Evolutionary conservation across 2,797 vertebrate genomes (phyloP), one percentile per base, ranked within the genome.

Genomic region (Dermochelys coriacea): DNA sequence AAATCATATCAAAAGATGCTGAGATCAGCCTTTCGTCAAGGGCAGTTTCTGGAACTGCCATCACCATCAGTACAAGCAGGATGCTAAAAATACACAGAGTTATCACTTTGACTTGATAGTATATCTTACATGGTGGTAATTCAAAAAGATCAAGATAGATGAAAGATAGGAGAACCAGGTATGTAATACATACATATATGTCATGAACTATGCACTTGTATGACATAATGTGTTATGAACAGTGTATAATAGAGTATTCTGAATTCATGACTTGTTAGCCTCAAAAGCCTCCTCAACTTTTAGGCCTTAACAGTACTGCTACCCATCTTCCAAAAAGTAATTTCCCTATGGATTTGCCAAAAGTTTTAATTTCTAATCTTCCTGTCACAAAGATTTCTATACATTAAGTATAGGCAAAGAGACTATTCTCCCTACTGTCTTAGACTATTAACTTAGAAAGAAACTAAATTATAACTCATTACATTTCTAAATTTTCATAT

Each of bases 371-470:
- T 88, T 50, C 75, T 52, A 55, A 68, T 79, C 47, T 96, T 91
- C 21, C 3, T 84, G 34, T 88, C 84, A 88, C 0, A 2, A 95
- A 91, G 92, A 96, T 94, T 97, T 90, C 86, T 82, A 90, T 90
- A 96, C 91, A 96, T 86, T 96, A 96, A 97, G 91, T 54, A 87
- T 31, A 96, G 34, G 80, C 89, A 25, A 94, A 95, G 91, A 80
- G 27, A 87, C 79, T 75, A 88, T 82, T 95, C 50, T 57, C 64
- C 52, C 54, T 57, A 45, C 19, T 8, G 5, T 59, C 18, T 59
- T 49, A 45, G 61, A 31, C 51, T 84, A 19, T 54, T 84, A 97
- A 79, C 84, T 90, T 47, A 79, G 10, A n/a, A 29, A 51, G 37
- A 88, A 91, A 92, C 55, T 85, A 37, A 88, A 95, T 95, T 95